These are phyloP conservation scores for Aradophagus sp. DNA, from an alignment of 1,140 invertebrate genomes.

Conservation along the genomic window DNA sequence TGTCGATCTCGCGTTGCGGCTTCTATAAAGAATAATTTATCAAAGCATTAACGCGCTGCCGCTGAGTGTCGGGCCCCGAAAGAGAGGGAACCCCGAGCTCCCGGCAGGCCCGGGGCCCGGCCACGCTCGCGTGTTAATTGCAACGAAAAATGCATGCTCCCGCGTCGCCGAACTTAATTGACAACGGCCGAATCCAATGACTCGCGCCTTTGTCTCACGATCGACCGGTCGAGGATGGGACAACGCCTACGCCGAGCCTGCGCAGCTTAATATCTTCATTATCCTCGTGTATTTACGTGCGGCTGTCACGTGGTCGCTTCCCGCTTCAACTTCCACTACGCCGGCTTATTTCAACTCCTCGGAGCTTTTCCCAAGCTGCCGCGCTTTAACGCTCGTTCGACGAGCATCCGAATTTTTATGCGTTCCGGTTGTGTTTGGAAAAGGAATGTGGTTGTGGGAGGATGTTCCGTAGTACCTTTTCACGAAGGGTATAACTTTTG, in stretches of 20 bases:
- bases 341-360: background rate
- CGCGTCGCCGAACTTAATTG: background rate
- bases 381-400: conserved; percentile 19
- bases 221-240: no score
- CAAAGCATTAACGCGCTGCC: conserved; percentile 45
- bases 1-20: conserved; percentile 49
- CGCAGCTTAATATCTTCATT: conserved; percentile 23
- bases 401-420: conserved; percentile 2
- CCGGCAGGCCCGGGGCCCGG: conserved; percentile 3
- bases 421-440: no score
- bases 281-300: background rate
- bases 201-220: background rate
- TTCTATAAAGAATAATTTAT: conserved; percentile 52
- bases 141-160: conserved; percentile 13
- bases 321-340: background rate
- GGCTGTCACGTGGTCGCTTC: background rate
- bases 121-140: conserved; percentile 23
- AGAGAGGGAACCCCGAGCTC: background rate
- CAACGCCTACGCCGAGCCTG: background rate
- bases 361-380: no score
- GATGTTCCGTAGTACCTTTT: no score
- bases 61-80: conserved; percentile 3
- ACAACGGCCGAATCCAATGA: conserved; percentile 12
- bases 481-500: no score
- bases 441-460: no score